Evolutionary conservation across 2,797 vertebrate species (phyloP), one percentile per base, ranked within the genome.

Genomic region (Cottoperca gobio): DNA sequence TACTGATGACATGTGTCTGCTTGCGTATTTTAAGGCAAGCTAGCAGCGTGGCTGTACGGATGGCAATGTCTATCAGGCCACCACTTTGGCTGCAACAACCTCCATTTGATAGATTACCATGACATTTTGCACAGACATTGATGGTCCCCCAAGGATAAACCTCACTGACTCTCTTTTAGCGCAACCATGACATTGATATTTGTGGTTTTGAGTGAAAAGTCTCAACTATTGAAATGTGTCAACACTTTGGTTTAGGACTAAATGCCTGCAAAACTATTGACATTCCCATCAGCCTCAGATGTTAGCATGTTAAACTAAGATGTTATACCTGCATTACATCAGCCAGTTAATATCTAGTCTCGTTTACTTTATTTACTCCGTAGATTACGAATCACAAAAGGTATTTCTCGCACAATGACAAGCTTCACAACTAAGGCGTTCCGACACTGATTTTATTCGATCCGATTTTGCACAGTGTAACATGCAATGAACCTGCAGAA

Each of bases 361-460:
- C 11, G 37, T 40, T 52, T 31, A 28, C 40, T 39, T 42, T 0
- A 40, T 64, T 57, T 31, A 33, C 39, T 21, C 23, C 6, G 26
- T 11, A 26, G 24, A 3, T 21, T 26, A 6, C 3, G 1, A 59
- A 39, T 69, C 54, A 52, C 40, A 4, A n/a, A n/a, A 5, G 37
- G 23, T 67, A 24, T 74, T 71, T 31, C 42, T 57, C 7, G 7
- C 52, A 46, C 31, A 16, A 19, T 26, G 57, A 74, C 42, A 31
- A 33, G 43, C 39, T 35, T 8, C 45, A 35, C 24, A 52, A 31
- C 26, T 49, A 63, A 53, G 55, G 59, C 16, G 49, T 33, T 33
- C 63, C 45, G 61, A 65, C 46, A n/a, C n/a, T n/a, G 31, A 78
- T 73, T 66, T 70, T 49, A 39, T 74, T 69, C 65, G 58, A 54